Conservation (phyloP, 2,113 vertebrate species). For the Zeus faber region DNA sequence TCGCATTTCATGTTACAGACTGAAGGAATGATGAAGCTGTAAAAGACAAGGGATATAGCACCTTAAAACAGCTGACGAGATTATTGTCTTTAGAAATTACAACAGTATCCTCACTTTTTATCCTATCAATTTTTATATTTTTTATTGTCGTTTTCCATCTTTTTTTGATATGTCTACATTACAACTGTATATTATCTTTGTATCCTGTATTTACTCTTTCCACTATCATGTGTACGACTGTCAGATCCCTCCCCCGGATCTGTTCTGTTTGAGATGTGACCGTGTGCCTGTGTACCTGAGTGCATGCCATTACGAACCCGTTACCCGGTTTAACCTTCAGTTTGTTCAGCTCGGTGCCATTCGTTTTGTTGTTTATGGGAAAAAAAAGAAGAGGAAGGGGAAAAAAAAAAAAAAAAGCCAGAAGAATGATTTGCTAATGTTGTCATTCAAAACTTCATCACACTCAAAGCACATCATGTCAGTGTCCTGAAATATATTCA, state of each 20-base stretch:
- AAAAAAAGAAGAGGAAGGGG: slow-evolving; percentile 19
- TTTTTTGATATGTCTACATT: slow-evolving; percentile 66
- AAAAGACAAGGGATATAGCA: slow-evolving; percentile 53
- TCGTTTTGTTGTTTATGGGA: slow-evolving; percentile 27
- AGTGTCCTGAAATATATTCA: slow-evolving; percentile 50
- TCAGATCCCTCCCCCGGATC: slow-evolving; percentile 36
- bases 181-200: slow-evolving; percentile 63
- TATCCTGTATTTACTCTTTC: slow-evolving; percentile 65
- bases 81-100: slow-evolving; percentile 58
- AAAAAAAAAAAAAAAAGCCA: no score
- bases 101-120: slow-evolving; percentile 71
- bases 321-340: slow-evolving; percentile 37
- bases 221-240: slow-evolving; percentile 46
- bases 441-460: slow-evolving; percentile 15
- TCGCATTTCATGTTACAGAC: slow-evolving; percentile 43
- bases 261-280: slow-evolving; percentile 41
- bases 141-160: slow-evolving; percentile 62
- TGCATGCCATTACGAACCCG: slow-evolving; percentile 52
- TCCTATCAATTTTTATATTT: slow-evolving; percentile 74
- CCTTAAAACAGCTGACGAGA: slow-evolving; percentile 58
- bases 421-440: slow-evolving; percentile 8
- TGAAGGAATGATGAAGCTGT: slow-evolving; percentile 47
- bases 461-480: slow-evolving; percentile 28
- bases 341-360: slow-evolving; percentile 59
- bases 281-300: slow-evolving; percentile 55